phyloP scores from a whole-genome alignment of 2,888 invertebrate species.

The Conchocele bisecta region DNA sequence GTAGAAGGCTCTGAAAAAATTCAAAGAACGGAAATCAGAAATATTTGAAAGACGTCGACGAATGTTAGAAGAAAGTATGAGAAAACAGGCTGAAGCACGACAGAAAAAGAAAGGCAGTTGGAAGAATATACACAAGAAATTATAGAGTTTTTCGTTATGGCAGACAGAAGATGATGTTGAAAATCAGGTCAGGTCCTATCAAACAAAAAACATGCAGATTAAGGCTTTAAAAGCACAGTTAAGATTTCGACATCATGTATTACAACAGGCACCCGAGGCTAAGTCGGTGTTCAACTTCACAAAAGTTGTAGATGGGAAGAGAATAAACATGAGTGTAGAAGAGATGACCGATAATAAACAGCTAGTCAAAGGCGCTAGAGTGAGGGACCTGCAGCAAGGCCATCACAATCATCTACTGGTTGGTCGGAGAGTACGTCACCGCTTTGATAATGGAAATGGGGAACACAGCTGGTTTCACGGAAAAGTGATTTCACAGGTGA shows the following conservation, averaged over 20 bases:
- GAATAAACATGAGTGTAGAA: background rate
- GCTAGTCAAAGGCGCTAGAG: no score
- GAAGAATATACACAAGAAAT: background rate
- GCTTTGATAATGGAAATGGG: background rate
- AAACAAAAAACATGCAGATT: background rate
- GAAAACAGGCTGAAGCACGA: background rate
- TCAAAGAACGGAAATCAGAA: no score
- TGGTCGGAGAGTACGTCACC: no score
- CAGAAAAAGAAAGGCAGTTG: background rate
- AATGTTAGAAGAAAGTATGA: no score
- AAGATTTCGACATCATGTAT: background rate
- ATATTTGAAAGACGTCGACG: no score
- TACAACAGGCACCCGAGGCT: background rate
- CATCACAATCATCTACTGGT: no score
- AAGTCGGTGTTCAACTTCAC: background rate
- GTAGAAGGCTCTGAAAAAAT: no score
- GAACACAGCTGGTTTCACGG: background rate
- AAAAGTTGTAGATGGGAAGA: background rate
- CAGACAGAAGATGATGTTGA: constrained; percentile 4
- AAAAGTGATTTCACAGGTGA: constrained; percentile 1
- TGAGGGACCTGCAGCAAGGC: no score
- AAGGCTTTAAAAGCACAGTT: background rate
- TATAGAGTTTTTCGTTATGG: background rate
- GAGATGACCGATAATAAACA: no score
- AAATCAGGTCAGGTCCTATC: background rate